Percentiles rank a stretch among this genome's conserved stretches.
Evolutionary conservation across 2,113 vertebrate species (phyloP).

Genomic region (Oryzias melastigma): DNA sequence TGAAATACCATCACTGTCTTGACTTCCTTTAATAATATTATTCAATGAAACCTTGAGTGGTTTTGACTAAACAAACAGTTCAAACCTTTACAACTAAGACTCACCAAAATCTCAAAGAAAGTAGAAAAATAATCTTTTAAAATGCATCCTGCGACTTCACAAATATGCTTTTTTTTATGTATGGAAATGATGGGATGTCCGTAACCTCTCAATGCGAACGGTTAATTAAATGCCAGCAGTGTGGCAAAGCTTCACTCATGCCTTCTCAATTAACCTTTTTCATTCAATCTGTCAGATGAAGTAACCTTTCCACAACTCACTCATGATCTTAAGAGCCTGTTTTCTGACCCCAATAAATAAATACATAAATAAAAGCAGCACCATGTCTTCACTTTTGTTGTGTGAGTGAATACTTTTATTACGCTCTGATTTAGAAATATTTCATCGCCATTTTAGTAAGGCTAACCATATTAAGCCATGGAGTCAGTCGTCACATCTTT

Average conservation of each 20-base stretch:
- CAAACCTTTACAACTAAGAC: no score
- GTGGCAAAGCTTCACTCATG: constrained; percentile 43
- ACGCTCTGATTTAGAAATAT: constrained; percentile 41
- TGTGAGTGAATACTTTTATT: constrained; percentile 33
- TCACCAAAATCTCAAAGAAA: no score
- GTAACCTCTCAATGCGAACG: constrained; percentile 36
- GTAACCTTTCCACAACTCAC: constrained; percentile 65
- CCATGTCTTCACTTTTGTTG: constrained; percentile 31
- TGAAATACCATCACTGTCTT: no score
- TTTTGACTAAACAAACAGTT: no score
- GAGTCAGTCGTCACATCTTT: no score
- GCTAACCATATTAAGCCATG: background rate
- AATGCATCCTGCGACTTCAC: background rate
- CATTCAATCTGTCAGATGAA: constrained; percentile 56
- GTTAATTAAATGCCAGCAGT: constrained; percentile 63
- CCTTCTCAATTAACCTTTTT: constrained; percentile 66
- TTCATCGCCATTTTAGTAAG: constrained; percentile 36
- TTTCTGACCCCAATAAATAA: constrained; percentile 30
- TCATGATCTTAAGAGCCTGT: constrained; percentile 36
- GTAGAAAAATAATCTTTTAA: no score
- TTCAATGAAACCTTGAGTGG: no score
- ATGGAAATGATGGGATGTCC: constrained; percentile 21
- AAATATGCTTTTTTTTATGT: constrained; percentile 18
- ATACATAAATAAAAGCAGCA: constrained; percentile 2
- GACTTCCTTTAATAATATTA: no score